These are phyloP conservation scores for Muscicapa striata DNA, from an alignment of 2,797 vertebrate genomes.

Conservation along the genomic window DNA sequence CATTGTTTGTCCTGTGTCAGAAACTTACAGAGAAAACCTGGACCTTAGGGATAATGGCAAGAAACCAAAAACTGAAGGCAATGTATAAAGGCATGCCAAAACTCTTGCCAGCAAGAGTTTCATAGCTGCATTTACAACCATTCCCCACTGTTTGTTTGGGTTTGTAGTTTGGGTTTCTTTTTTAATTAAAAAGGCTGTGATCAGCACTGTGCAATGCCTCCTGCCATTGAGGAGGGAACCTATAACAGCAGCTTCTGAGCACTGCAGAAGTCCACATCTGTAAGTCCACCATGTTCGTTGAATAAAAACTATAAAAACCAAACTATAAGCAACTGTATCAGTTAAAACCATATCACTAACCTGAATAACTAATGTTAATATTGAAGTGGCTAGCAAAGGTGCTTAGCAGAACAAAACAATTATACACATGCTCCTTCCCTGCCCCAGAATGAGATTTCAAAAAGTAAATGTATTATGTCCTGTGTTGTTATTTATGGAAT, in stretches of 20 bases:
- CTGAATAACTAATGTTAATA: not conserved
- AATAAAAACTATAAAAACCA: not conserved
- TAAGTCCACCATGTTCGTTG: not conserved
- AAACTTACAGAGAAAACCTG: not conserved
- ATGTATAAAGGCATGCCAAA: not conserved
- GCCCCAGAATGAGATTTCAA: not conserved
- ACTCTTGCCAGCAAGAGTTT: not conserved
- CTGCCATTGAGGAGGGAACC: not conserved
- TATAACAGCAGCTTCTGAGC: not conserved
- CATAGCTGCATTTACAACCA: not conserved
- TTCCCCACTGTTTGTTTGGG: not conserved
- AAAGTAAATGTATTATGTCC: not conserved
- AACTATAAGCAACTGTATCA: not conserved
- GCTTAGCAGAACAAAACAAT: not conserved
- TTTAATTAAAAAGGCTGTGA: not conserved
- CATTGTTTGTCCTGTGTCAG: not conserved
- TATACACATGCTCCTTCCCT: not conserved
- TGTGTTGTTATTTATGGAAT: not conserved
- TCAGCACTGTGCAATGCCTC: not conserved
- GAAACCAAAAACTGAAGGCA: not conserved
- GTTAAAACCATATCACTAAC: not conserved
- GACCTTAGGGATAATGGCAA: not conserved
- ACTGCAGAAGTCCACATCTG: not conserved
- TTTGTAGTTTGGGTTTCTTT: not conserved
- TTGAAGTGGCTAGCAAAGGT: not conserved